Evolutionary conservation across 2,113 vertebrate genomes (phyloP), one percentile per base, ranked within the genome.

Genomic region (Greenwoodochromis staneri): DNA sequence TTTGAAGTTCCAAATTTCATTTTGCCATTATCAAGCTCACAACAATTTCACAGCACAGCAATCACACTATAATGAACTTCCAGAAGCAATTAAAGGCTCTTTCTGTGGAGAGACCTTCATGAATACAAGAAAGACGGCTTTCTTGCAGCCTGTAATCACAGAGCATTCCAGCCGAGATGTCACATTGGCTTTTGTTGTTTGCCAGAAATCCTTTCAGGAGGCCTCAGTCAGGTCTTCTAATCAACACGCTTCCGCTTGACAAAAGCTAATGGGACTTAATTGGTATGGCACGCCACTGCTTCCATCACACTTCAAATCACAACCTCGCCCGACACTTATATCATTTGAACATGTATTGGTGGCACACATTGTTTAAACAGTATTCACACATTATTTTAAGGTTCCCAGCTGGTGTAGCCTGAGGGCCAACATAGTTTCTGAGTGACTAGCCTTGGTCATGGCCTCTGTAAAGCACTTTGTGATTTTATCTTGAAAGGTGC

Each of bases 21-120:
- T 93, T 94, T 85, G 90, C 86, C 85, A 95, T 93, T 94, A 96
- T 94, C 92, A 94, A 89, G 71, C 87, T 76, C 89, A 87, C 92
- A 93, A 95, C 92, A 95, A 96, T 96, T 96, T 96, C 94, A 95
- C 94, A 96, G 94, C 91, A 95, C 90, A 94, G 94, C 93, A 95
- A 96, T 95, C 94, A 92, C 91, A 96, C 88, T 83, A 85, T 95
- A 95, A 95, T 95, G 93, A 96, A 96, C 95, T 95, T 96, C 91
- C 90, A 91, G 86, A 95, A 93, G 94, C 94, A 95, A 96, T 96
- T 96, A 95, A 95, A 91, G 86, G 85, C 31, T 53, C 87, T 89
- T 95, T 95, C 93, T 95, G 91, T 83, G 84, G 88, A 93, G 89
- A 85, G 86, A 90, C 89, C 91, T 86, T 90, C 81, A 66, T 95